Percentiles rank a stretch among this genome's conserved stretches.
Conservation (phyloP, 2,113 vertebrate genomes). For the Hippolais icterina region DNA sequence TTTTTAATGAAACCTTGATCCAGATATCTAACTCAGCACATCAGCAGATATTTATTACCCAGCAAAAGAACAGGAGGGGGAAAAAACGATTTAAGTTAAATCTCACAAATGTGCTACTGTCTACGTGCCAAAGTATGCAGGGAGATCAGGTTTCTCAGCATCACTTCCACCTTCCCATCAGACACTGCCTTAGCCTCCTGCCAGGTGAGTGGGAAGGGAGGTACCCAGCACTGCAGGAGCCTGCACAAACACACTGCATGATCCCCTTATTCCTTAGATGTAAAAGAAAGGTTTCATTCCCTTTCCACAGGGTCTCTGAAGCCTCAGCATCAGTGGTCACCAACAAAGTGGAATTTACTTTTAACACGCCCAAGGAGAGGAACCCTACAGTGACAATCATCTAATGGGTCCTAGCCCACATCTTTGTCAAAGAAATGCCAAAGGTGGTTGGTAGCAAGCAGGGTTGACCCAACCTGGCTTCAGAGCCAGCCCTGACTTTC, state of each 20-base stretch:
- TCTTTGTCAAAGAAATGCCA: neutral
- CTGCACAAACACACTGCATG: fast-evolving
- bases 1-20: neutral
- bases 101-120: neutral
- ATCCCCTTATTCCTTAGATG: neutral
- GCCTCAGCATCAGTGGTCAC: neutral
- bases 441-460: neutral
- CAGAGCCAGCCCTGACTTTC: neutral
- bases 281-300: neutral
- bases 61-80: neutral
- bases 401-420: neutral
- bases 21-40: neutral
- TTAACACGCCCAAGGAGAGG: neutral
- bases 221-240: neutral
- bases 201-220: neutral
- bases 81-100: neutral
- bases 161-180: neutral
- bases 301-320: neutral
- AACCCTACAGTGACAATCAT: neutral
- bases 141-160: neutral
- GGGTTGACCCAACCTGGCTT: neutral
- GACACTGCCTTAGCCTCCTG: neutral
- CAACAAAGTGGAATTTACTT: neutral
- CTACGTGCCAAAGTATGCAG: neutral
- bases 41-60: neutral